A percentile compares a stretch with the other conserved stretches of the same genome.
Conservation (phyloP, 2,797 vertebrate species). For the Saxicola maurus region DNA sequence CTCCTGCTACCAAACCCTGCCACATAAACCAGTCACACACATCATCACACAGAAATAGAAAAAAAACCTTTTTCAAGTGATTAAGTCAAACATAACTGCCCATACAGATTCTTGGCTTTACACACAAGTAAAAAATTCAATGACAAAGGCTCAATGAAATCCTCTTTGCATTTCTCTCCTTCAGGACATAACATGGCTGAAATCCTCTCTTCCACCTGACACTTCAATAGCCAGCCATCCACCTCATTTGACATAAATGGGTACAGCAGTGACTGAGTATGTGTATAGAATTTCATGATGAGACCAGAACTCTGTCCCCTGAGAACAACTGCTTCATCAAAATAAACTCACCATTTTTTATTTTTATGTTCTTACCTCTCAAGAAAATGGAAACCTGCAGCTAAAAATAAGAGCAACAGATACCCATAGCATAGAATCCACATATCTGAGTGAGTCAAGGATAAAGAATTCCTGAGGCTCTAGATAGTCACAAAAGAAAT, state of each 20-base stretch:
- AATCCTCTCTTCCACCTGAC: not conserved
- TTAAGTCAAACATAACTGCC: not conserved
- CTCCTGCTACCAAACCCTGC: not conserved
- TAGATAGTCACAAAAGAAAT: not conserved
- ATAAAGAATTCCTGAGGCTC: not conserved
- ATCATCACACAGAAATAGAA: not conserved
- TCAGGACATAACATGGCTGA: not conserved
- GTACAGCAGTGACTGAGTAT: not conserved
- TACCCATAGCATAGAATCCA: not conserved
- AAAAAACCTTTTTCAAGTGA: not conserved
- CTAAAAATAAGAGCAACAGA: not conserved
- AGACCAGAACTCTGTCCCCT: not conserved
- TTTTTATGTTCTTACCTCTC: not conserved
- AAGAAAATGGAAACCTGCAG: not conserved
- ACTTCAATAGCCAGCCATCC: not conserved
- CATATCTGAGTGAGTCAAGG: not conserved
- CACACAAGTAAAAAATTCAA: not conserved
- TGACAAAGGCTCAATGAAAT: not conserved
- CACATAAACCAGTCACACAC: not conserved
- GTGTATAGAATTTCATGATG: not conserved
- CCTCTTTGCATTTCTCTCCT: not conserved
- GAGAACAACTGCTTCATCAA: not conserved
- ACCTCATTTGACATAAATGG: not conserved
- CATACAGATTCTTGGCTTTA: not conserved
- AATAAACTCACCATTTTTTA: not conserved